These are phyloP conservation scores for Scrobipalpa costella DNA, from an alignment of 2,888 invertebrate species.

Conservation along the genomic window DNA sequence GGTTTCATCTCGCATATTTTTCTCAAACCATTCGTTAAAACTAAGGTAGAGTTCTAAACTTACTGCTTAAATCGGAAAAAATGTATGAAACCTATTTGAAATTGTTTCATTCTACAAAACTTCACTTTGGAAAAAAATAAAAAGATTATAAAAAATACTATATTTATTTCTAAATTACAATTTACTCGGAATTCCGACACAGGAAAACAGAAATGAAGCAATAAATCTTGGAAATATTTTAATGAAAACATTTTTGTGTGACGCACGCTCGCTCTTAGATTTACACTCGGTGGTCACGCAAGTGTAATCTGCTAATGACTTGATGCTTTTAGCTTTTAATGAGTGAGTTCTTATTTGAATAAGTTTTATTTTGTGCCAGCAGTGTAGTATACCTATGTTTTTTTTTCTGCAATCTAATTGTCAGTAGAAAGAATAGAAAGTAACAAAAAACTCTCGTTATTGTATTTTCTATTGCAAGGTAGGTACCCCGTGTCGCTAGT, in stretches of 20 bases:
- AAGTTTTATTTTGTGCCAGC: not conserved
- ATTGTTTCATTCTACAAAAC: too few relatives aligned
- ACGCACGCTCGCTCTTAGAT: slow-evolving; percentile 54
- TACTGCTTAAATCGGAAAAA: too few relatives aligned
- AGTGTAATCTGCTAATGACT: slow-evolving; percentile 62
- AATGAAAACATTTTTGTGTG: slow-evolving; percentile 53
- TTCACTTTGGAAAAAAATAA: too few relatives aligned
- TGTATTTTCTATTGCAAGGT: too few relatives aligned
- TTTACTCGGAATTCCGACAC: slow-evolving; percentile 34
- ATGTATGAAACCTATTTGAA: too few relatives aligned
- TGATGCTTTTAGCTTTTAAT: slow-evolving; percentile 52
- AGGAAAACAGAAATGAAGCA: slow-evolving; percentile 48
- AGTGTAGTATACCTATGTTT: not conserved
- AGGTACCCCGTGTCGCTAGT: too few relatives aligned
- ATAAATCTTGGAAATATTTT: slow-evolving; percentile 49
- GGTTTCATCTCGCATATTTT: not conserved
- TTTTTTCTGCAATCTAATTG: not conserved
- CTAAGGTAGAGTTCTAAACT: too few relatives aligned
- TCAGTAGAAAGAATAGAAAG: too few relatives aligned
- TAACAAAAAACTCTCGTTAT: too few relatives aligned
- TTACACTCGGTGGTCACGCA: slow-evolving; percentile 53
- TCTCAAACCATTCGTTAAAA: too few relatives aligned
- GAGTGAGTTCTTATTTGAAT: slow-evolving; percentile 34
- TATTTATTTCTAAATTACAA: too few relatives aligned
- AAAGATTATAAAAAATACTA: too few relatives aligned